Percentiles rank a stretch among this genome's conserved stretches.
Evolutionary conservation across 2,888 invertebrate genomes (phyloP).

Genomic region (Brachyptera risi): DNA sequence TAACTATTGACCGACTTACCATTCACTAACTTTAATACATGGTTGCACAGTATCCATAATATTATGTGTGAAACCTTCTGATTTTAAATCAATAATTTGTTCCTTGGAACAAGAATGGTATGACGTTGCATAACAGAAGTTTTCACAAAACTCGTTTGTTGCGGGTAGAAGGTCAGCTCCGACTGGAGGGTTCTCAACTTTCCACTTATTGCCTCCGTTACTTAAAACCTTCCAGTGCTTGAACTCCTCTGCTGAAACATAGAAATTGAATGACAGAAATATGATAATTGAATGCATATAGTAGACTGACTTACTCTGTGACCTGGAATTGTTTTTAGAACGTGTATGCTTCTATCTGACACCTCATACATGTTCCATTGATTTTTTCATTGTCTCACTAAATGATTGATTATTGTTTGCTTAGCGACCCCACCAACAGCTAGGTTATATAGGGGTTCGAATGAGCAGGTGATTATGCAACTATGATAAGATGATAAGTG

Average conservation of each 20-base stretch:
- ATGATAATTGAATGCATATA: too few relatives aligned
- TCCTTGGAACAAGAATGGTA: slow-evolving; percentile 47
- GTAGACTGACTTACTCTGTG: too few relatives aligned
- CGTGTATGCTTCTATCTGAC: too few relatives aligned
- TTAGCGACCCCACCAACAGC: too few relatives aligned
- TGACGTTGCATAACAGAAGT: slow-evolving; percentile 54
- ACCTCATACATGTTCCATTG: too few relatives aligned
- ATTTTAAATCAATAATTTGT: slow-evolving; percentile 47
- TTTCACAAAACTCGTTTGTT: slow-evolving; percentile 44
- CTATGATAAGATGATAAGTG: too few relatives aligned
- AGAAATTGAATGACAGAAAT: too few relatives aligned
- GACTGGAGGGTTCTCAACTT: slow-evolving; percentile 48
- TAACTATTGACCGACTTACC: slow-evolving; percentile 22
- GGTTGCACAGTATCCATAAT: slow-evolving; percentile 51
- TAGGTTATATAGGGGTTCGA: too few relatives aligned
- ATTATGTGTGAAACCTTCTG: slow-evolving; percentile 43
- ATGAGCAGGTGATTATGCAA: too few relatives aligned
- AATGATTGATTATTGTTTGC: too few relatives aligned
- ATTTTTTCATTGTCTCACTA: too few relatives aligned
- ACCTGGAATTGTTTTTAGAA: too few relatives aligned
- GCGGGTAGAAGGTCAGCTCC: slow-evolving; percentile 47
- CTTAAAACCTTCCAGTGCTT: slow-evolving; percentile 45
- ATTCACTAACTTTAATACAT: slow-evolving; percentile 50
- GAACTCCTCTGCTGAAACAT: slow-evolving; percentile 37
- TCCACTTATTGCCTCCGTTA: slow-evolving; percentile 48